A percentile compares a stretch with the other conserved stretches of the same genome.
These are phyloP conservation scores for Otis tarda DNA, from an alignment of 2,113 vertebrate species.

Conservation along the genomic window DNA sequence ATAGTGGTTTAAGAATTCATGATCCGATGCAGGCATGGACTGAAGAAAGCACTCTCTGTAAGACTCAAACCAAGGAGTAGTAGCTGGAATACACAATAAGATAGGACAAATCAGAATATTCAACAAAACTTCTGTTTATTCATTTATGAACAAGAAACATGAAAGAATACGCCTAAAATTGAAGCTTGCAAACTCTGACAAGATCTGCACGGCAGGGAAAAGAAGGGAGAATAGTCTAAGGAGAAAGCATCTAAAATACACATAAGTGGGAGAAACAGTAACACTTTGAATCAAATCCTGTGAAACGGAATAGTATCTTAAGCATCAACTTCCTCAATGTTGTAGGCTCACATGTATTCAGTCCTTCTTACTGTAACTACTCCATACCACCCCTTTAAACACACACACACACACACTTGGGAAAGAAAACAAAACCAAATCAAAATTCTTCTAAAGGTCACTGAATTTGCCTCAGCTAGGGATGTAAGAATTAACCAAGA, in stretches of 20 bases:
- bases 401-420: neutral
- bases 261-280: neutral
- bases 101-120: neutral
- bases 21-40: conserved; percentile 92
- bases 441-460: neutral
- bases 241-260: neutral
- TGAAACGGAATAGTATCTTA: neutral
- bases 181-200: neutral
- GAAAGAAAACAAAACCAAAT: neutral
- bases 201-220: neutral
- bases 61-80: conserved; percentile 97
- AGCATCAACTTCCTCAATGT: neutral
- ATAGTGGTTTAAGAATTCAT: conserved; percentile 97
- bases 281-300: neutral
- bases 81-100: conserved; percentile 82
- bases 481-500: neutral
- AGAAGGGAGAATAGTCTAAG: neutral
- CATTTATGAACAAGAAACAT: neutral
- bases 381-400: neutral
- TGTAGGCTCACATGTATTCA: neutral
- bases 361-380: neutral
- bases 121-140: neutral
- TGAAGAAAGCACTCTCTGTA: conserved; percentile 97
- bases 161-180: neutral
- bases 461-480: neutral